Percentiles rank a stretch among this genome's conserved stretches.
These are phyloP conservation scores for Gibbula magus DNA, from an alignment of 2,888 invertebrate genomes.

Conservation along the genomic window DNA sequence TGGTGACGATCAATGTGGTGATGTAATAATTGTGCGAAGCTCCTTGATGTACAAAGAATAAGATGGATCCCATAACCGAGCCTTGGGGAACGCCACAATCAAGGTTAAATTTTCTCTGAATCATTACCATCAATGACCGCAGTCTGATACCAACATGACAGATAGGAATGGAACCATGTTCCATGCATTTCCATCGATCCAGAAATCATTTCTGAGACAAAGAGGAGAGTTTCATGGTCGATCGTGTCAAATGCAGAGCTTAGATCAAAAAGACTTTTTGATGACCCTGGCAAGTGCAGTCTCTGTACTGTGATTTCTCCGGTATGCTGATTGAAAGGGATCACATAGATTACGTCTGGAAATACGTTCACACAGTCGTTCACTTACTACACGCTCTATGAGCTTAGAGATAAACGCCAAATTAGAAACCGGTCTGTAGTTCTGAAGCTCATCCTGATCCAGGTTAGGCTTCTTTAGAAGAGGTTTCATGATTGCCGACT, in stretches of 20 bases:
- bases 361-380: neutral
- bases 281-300: neutral
- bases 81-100: too few relatives aligned
- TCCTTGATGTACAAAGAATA: too few relatives aligned
- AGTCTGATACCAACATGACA: neutral
- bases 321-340: neutral
- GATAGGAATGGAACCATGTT: neutral
- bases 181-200: neutral
- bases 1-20: too few relatives aligned
- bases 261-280: neutral
- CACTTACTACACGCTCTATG: neutral
- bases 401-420: neutral
- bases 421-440: slow-evolving; percentile 27
- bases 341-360: neutral
- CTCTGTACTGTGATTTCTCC: neutral
- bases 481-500: too few relatives aligned
- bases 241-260: neutral
- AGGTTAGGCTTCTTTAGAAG: neutral
- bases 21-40: too few relatives aligned
- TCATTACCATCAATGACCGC: too few relatives aligned
- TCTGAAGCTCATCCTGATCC: slow-evolving; percentile 5
- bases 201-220: neutral
- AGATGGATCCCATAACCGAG: too few relatives aligned
- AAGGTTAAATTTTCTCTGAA: too few relatives aligned
- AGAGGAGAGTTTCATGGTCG: neutral